Evolutionary conservation across 2,888 invertebrate species (phyloP).

Genomic region (Mythimna vitellina): DNA sequence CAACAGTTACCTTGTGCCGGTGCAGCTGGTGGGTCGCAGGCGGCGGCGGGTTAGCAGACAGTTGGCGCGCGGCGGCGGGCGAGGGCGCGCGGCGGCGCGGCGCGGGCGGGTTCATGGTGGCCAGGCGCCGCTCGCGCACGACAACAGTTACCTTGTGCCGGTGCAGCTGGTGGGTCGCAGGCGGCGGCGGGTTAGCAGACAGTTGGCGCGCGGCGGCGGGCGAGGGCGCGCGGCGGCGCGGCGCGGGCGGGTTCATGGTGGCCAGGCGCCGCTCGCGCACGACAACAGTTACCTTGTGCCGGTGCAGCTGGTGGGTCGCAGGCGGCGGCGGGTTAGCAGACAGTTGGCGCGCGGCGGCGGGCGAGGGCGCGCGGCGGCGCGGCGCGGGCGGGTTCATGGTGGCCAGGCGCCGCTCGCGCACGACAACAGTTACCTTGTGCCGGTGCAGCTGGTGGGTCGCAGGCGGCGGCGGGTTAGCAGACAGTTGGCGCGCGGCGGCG

Average conservation of each 20-base stretch:
- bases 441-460: constrained; percentile 75
- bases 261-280: no score
- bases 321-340: constrained; percentile 89
- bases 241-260: constrained; percentile 93
- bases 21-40: constrained; percentile 80
- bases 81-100: no score
- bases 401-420: constrained; percentile 84
- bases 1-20: no score
- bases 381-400: constrained; percentile 94
- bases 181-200: constrained; percentile 89
- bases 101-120: constrained; percentile 93
- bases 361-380: constrained; percentile 87
- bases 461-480: constrained; percentile 91
- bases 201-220: constrained; percentile 87
- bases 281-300: constrained; percentile 63
- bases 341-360: constrained; percentile 86
- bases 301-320: background rate
- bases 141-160: background rate
- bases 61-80: no score
- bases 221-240: constrained; percentile 88
- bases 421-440: constrained; percentile 72
- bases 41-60: no score
- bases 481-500: constrained; percentile 86
- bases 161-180: background rate
- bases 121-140: no score